Percentiles rank a stretch among this genome's conserved stretches.
phyloP scores from a whole-genome alignment of 2,888 invertebrate genomes.

The Hesperia comma region DNA sequence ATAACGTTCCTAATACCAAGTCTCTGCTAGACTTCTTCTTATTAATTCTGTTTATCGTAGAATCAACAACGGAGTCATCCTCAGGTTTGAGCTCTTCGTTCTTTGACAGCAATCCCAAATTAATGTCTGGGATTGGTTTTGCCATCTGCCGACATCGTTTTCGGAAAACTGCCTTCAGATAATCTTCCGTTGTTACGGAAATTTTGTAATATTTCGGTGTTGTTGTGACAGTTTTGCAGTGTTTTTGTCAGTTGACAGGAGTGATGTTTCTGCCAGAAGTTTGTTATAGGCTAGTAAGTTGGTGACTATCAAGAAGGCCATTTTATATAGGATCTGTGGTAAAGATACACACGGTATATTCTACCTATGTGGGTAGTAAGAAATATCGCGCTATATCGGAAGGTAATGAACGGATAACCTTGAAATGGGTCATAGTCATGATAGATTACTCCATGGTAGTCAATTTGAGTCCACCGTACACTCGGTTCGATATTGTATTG shows the following conservation, averaged over 20 bases:
- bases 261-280: background rate
- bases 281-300: background rate
- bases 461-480: no score
- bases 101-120: conserved; percentile 52
- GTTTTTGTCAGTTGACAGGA: background rate
- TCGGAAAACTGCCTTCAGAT: conserved; percentile 27
- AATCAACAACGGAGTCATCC: conserved; percentile 49
- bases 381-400: no score
- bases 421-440: no score
- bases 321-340: no score
- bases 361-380: no score
- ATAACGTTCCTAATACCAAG: conserved; percentile 61
- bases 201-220: conserved; percentile 11
- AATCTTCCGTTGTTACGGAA: conserved; percentile 30
- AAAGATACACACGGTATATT: no score
- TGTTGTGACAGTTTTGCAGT: background rate
- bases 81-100: conserved; percentile 49
- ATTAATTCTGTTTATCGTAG: conserved; percentile 40
- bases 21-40: conserved; percentile 58
- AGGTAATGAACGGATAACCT: no score
- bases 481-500: no score
- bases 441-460: no score
- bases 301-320: no score
- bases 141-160: conserved; percentile 62
- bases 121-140: conserved; percentile 60